phyloP scores from a whole-genome alignment of 2,113 vertebrate genomes.

The Hippopotamus amphibius region DNA sequence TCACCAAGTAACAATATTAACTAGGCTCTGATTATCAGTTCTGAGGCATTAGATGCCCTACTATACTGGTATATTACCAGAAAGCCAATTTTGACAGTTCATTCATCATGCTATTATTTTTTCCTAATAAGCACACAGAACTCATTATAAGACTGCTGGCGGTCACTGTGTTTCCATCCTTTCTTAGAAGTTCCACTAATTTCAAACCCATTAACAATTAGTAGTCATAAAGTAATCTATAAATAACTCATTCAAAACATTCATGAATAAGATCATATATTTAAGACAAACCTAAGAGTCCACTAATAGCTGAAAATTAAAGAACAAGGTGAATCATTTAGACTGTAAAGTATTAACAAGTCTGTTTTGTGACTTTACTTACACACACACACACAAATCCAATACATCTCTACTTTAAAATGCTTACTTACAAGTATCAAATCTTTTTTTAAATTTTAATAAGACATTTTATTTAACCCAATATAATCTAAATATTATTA shows the following conservation, averaged over 20 bases:
- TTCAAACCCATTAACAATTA: conserved; percentile 57
- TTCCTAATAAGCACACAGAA: conserved; percentile 37
- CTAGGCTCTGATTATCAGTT: background rate
- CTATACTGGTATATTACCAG: background rate
- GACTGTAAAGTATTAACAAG: background rate
- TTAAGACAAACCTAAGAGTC: conserved; percentile 45
- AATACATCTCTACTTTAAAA: conserved; percentile 53
- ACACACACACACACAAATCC: background rate
- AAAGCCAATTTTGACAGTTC: conserved; percentile 12
- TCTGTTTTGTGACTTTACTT: background rate
- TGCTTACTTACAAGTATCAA: conserved; percentile 14
- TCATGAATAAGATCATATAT: conserved; percentile 8
- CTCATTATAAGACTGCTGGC: background rate
- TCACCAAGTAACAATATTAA: background rate
- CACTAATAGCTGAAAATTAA: conserved; percentile 56
- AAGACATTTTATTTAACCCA: background rate
- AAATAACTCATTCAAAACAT: conserved; percentile 26
- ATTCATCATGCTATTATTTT: background rate
- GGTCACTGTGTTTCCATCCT: background rate
- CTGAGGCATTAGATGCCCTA: background rate
- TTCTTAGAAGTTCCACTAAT: conserved; percentile 46
- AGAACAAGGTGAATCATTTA: conserved; percentile 13
- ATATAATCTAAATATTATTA: background rate
- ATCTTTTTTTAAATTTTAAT: background rate
- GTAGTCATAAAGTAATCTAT: conserved; percentile 19